Base-by-base conservation (phyloP, 2,113 vertebrate species). In the Misgurnus anguillicaudatus region DNA sequence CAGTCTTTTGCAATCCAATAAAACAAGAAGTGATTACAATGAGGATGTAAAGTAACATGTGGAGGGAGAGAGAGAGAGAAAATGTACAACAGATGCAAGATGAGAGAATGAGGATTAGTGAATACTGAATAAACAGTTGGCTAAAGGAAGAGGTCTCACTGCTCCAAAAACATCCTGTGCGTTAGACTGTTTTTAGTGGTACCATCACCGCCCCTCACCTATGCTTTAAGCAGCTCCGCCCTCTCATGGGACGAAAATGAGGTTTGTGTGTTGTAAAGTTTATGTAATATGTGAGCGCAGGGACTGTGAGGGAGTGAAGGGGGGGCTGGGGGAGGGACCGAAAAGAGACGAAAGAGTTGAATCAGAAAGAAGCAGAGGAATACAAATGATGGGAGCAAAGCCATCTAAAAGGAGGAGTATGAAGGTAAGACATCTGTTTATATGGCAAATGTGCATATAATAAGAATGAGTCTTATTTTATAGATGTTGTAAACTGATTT, bases 301-400 rank as follows among this genome's bases (percentile, higher is more conserved):
- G 75, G 81, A 83, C 69, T 57, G 31, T 66, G 66, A 83, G 84
- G 60, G 81, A 70, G 78, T 39, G 11, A 55, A 55, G 55, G 51
- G 58, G 36, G 72, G 45, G 31, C 31, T 45, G 75, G 53, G 60
- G 31, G 47, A 57, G 62, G 31, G 53, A 53, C 31, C 9, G 41
- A 69, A 9, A 77, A 65, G 38, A 9, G 17, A 38, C 75, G 76
- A 48, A 71, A 38, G 36, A 66, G 47, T 61, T 45, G 41, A 57
- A 55, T 21, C 45, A 57, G 21, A 19, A 16, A 45, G 80, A 77
- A 51, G 53, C 53, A 60, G 80, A 81, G 63, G 51, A 41, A 73
- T 70, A 61, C 69, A 66, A 65, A 74, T 82, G 82, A 94, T 94
- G 92, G 92, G 93, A 89, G 91, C 92, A 80, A 93, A 93, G 78